Conservation (phyloP, 2,113 vertebrate species). For the Isichthys henryi region DNA sequence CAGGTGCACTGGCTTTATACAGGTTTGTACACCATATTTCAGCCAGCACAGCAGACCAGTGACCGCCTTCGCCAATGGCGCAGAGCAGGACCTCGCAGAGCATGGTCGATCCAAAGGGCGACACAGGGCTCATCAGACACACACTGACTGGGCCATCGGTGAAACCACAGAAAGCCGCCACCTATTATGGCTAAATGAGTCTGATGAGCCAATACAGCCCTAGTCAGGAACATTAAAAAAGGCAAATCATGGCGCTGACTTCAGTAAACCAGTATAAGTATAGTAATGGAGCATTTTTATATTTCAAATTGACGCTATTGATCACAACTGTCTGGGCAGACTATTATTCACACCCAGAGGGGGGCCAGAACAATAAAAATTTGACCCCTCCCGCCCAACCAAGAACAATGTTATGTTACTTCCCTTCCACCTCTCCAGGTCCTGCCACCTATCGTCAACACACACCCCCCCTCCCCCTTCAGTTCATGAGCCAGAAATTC, state of each 20-base stretch:
- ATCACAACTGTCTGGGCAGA: background rate
- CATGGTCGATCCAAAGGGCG: background rate
- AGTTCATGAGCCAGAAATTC: constrained; percentile 27
- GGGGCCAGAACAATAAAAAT: background rate
- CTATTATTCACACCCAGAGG: background rate
- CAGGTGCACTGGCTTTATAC: background rate
- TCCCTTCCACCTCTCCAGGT: constrained; percentile 18
- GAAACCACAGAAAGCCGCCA: background rate
- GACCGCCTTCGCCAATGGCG: background rate
- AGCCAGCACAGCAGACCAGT: background rate
- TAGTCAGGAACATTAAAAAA: background rate
- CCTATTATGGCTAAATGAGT: background rate
- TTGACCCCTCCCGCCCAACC: background rate
- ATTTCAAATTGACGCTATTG: background rate
- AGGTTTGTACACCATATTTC: background rate
- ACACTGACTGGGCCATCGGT: background rate
- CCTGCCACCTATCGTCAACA: constrained; percentile 18
- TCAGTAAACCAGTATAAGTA: background rate
- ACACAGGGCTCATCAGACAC: background rate
- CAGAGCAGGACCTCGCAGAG: background rate
- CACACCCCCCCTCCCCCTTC: constrained; percentile 9
- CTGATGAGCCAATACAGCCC: background rate
- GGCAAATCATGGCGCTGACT: background rate
- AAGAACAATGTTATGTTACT: background rate
- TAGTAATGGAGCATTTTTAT: background rate